A percentile compares a stretch with the other conserved stretches of the same genome.
Conservation (phyloP, 2,888 invertebrate genomes). For the Chouioia cunea region DNA sequence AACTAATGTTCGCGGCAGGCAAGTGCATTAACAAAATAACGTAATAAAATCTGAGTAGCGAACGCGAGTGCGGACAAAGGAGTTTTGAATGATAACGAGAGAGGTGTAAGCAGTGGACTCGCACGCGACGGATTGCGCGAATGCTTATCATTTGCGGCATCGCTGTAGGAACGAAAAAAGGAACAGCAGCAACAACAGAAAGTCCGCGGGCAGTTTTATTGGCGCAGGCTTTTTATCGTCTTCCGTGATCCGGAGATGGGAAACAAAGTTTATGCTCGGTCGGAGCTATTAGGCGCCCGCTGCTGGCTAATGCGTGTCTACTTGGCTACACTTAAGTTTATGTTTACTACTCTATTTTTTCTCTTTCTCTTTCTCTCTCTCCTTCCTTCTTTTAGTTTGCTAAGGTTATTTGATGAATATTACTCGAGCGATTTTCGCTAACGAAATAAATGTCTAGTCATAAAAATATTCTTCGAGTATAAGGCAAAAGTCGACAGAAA, state of each 20-base stretch:
- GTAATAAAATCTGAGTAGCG: constrained; percentile 65
- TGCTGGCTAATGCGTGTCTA: constrained; percentile 20
- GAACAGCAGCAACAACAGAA: neutral
- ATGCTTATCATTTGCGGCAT: constrained; percentile 49
- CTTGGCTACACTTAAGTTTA: constrained; percentile 25
- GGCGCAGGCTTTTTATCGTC: constrained; percentile 36
- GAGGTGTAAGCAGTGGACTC: constrained; percentile 7
- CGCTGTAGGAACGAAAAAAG: neutral
- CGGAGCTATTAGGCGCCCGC: constrained; percentile 31
- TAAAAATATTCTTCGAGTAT: constrained; percentile 13
- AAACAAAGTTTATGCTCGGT: constrained; percentile 40
- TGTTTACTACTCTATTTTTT: neutral
- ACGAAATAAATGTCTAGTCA: constrained; percentile 4
- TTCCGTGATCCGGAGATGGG: constrained; percentile 31
- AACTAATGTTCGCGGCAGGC: constrained; percentile 33
- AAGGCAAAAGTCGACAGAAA: no score
- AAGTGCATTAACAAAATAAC: constrained; percentile 67
- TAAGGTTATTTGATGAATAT: constrained; percentile 17
- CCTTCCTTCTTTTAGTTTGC: neutral
- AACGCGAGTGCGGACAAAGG: constrained; percentile 20
- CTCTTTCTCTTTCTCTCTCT: neutral
- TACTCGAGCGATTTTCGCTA: constrained; percentile 17
- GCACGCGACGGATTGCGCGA: constrained; percentile 59
- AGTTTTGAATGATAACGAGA: constrained; percentile 39
- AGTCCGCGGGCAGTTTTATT: constrained; percentile 25